A percentile compares a stretch with the other conserved stretches of the same genome.
phyloP scores from a whole-genome alignment of 2,888 invertebrate species.

The Morpho achilles region DNA sequence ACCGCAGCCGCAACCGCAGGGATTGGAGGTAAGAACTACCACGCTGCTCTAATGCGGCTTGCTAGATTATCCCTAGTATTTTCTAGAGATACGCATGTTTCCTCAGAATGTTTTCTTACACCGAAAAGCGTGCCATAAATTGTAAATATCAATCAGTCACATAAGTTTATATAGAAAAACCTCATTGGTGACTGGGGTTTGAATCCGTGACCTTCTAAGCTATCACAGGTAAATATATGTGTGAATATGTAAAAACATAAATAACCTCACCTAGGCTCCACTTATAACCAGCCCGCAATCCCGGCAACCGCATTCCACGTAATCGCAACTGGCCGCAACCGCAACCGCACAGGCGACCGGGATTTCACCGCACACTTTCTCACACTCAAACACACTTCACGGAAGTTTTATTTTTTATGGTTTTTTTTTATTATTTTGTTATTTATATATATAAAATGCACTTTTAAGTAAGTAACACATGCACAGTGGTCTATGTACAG shows the following conservation, averaged over 20 bases:
- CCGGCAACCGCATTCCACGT: slow-evolving; percentile 34
- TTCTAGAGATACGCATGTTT: too few relatives aligned
- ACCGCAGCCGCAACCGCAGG: slow-evolving; percentile 11
- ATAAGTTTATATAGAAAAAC: too few relatives aligned
- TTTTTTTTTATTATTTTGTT: slow-evolving; percentile 30
- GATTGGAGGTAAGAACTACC: too few relatives aligned
- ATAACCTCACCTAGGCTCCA: slow-evolving; percentile 54
- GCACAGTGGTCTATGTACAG: slow-evolving; percentile 25
- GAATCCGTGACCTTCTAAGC: neutral
- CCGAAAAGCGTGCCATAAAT: too few relatives aligned
- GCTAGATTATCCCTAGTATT: too few relatives aligned
- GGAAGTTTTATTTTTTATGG: slow-evolving; percentile 23
- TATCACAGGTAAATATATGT: too few relatives aligned
- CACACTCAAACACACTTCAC: slow-evolving; percentile 15
- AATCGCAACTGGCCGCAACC: slow-evolving; percentile 11
- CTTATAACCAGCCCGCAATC: slow-evolving; percentile 41
- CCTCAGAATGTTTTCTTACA: too few relatives aligned
- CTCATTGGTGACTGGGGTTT: neutral
- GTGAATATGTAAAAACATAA: neutral
- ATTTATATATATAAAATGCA: slow-evolving; percentile 35
- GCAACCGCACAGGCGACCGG: slow-evolving; percentile 15
- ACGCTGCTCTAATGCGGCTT: too few relatives aligned
- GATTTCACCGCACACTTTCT: slow-evolving; percentile 24
- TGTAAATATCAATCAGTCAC: too few relatives aligned
- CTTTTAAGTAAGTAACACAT: slow-evolving; percentile 32